Evolutionary conservation across 2,113 vertebrate species (phyloP), one percentile per base, ranked within the genome.

Genomic region (Embiotoca jacksoni): DNA sequence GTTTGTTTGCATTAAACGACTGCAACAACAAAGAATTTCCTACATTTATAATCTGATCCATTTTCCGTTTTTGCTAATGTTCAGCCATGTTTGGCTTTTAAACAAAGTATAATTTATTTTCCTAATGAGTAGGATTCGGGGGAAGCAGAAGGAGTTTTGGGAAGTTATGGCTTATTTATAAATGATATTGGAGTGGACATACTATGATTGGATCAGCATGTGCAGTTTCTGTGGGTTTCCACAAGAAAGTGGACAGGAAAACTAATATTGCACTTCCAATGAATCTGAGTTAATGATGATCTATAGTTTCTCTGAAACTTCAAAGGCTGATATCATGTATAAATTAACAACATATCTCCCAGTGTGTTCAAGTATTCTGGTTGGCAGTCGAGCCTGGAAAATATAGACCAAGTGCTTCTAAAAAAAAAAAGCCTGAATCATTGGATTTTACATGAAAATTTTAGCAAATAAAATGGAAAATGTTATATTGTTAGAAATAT

Each of bases 81-180:
- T 32, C 7, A n/a, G 7, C 2, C 2, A 11, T 16, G 39, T 39
- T 52, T 75, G 7, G 33, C 23, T 55, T 46, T 36, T 7, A 36
- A 60, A 37, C n/a, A 55, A 54, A 33, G 41, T 53, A 15, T n/a
- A 66, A 8, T 60, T 66, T 80, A 6, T 3, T 44, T 36, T 39
- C 46, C 46, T 15, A 46, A 65, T 3, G 9, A 23, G 14, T 13
- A 3, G 1, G 7, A 30, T 57, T 41, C 62, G 15, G 16, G 3
- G 9, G 30, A 16, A 37, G 16, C 8, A 37, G 35, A 50, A 10
- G n/a, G 33, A 50, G 57, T 47, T 53, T 4, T 3, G 37, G 36
- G 54, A 1, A 37, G 68, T 7, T 11, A 46, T 69, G 11, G 77
- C 13, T 41, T 50, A 65, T 60, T 78, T 60, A 78, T 60, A 33